These are phyloP conservation scores for Pristionchus arcanus DNA, from an alignment of 2,888 invertebrate genomes.

Conservation along the genomic window DNA sequence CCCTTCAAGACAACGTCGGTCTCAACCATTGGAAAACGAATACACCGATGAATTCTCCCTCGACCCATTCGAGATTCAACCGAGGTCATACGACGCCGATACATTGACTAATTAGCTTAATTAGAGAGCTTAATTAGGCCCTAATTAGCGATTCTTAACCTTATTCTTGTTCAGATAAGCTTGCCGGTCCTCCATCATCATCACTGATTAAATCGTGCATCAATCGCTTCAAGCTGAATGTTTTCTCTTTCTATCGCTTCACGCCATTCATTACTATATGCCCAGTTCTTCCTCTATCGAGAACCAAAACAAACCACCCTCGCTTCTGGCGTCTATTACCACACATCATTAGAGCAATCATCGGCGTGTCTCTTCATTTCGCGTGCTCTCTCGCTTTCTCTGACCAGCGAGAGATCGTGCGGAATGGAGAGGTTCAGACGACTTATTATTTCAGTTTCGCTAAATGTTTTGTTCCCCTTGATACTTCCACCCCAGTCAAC, in stretches of 20 bases:
- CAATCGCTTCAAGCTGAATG: slow-evolving; percentile 10
- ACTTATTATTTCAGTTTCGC: background rate
- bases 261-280: background rate
- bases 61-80: slow-evolving; percentile 58
- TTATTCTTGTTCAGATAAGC: slow-evolving; percentile 30
- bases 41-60: slow-evolving; percentile 59
- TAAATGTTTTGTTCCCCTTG: background rate
- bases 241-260: background rate
- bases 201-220: background rate
- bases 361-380: background rate
- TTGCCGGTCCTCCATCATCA: slow-evolving; percentile 37
- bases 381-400: background rate
- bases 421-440: background rate
- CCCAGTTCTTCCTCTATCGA: background rate
- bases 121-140: background rate
- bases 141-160: background rate
- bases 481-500: slow-evolving; percentile 1
- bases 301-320: background rate
- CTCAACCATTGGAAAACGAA: slow-evolving; percentile 55
- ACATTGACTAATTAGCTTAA: background rate
- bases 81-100: slow-evolving; percentile 42
- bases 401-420: background rate
- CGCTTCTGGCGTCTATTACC: background rate
- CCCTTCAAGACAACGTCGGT: slow-evolving; percentile 48
- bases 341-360: slow-evolving; percentile 19